phyloP scores from a whole-genome alignment of 2,888 invertebrate genomes.

The Pecten maximus region DNA sequence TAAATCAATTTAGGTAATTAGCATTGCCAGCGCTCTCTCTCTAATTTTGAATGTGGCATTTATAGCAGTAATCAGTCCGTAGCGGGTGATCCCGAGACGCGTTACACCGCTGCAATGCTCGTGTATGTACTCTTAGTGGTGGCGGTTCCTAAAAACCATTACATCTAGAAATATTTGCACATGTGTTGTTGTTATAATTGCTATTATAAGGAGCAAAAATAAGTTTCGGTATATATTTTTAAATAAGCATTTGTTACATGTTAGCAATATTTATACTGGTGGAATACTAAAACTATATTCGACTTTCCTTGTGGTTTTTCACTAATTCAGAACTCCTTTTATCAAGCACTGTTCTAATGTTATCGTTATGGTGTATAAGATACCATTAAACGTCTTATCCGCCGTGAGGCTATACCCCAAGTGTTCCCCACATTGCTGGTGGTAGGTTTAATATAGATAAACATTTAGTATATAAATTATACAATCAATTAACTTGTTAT shows the following conservation, averaged over 20 bases:
- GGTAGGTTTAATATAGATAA: not conserved
- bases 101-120: not conserved
- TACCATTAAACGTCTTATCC: not conserved
- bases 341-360: no score
- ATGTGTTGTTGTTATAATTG: no score
- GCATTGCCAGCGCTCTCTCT: conserved; percentile 5
- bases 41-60: not conserved
- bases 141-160: not conserved
- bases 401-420: not conserved
- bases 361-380: no score
- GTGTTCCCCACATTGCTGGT: not conserved
- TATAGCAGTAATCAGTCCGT: not conserved
- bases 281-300: no score
- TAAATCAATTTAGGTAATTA: conserved; percentile 18
- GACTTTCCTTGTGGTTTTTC: no score
- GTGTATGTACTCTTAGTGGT: not conserved
- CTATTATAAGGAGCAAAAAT: not conserved
- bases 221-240: no score
- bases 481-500: conserved; percentile 14
- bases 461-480: not conserved
- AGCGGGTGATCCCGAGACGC: not conserved
- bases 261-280: no score
- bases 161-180: no score
- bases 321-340: no score
- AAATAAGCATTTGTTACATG: no score